Evolutionary conservation across 2,113 vertebrate genomes (phyloP).

Genomic region (Nesospiza acunhae): DNA sequence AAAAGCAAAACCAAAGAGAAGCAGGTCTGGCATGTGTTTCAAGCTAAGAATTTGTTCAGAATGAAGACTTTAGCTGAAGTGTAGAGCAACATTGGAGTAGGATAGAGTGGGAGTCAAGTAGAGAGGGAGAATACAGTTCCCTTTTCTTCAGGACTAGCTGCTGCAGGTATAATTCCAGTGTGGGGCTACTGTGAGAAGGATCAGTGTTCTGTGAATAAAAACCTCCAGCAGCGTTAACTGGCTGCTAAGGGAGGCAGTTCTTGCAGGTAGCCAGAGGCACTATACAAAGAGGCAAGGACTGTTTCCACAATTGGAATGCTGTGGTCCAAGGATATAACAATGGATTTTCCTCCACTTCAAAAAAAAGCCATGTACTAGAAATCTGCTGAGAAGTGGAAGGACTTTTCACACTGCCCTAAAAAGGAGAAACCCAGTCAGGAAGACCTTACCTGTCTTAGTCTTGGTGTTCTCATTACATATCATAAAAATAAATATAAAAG

Average conservation of each 20-base stretch:
- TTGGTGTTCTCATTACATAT: not conserved
- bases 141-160: not conserved
- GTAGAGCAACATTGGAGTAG: not conserved
- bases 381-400: not conserved
- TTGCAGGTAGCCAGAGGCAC: not conserved
- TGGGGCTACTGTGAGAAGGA: not conserved
- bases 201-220: not conserved
- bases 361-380: not conserved
- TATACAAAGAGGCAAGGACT: not conserved
- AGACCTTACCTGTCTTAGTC: not conserved
- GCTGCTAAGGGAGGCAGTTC: not conserved
- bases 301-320: not conserved
- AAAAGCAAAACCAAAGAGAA: not conserved
- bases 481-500: not conserved
- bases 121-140: rapidly evolving
- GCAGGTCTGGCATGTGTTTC: rapidly evolving
- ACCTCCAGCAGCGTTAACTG: not conserved
- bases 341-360: not conserved
- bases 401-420: not conserved
- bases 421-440: not conserved
- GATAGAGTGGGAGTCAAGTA: not conserved
- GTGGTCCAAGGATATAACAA: not conserved
- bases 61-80: not conserved
- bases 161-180: not conserved
- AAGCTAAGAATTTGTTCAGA: not conserved